Percentiles rank a stretch among this genome's conserved stretches.
These are phyloP conservation scores for Furnarius figulus DNA, from an alignment of 2,113 vertebrate species.

Conservation along the genomic window DNA sequence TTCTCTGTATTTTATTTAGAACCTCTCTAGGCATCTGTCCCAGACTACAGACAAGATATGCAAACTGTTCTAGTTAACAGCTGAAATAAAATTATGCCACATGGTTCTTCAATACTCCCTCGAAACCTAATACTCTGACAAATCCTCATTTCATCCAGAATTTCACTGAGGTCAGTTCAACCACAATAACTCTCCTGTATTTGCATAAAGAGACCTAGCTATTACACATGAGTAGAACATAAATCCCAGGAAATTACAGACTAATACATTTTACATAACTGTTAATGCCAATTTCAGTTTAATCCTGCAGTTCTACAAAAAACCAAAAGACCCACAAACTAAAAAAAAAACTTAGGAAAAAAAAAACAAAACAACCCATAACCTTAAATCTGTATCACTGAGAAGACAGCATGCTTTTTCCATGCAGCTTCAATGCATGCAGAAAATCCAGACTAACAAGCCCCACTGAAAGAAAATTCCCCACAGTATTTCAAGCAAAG, in stretches of 20 bases:
- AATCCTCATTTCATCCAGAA: slow-evolving; percentile 42
- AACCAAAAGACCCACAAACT: background rate
- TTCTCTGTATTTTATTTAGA: background rate
- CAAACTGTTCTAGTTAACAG: background rate
- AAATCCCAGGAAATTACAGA: slow-evolving; percentile 82
- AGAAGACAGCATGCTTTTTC: background rate
- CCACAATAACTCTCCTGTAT: slow-evolving; percentile 5
- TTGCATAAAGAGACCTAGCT: slow-evolving; percentile 16
- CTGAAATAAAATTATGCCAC: background rate
- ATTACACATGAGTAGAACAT: slow-evolving; percentile 32
- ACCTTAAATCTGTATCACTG: background rate
- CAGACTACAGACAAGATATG: background rate
- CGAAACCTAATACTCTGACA: slow-evolving; percentile 32
- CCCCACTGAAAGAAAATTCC: background rate
- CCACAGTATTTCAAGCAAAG: background rate
- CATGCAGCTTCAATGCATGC: background rate
- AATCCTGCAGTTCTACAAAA: slow-evolving; percentile 66
- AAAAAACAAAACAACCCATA: background rate
- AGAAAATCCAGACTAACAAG: slow-evolving; percentile 11
- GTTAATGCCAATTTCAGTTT: slow-evolving; percentile 77
- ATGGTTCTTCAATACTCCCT: background rate
- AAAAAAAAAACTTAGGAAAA: no score
- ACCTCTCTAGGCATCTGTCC: background rate
- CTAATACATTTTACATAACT: slow-evolving; percentile 80
- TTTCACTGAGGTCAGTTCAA: slow-evolving; percentile 21